These are phyloP conservation scores for Patella caerulea DNA, from an alignment of 2,888 invertebrate species.

Conservation along the genomic window DNA sequence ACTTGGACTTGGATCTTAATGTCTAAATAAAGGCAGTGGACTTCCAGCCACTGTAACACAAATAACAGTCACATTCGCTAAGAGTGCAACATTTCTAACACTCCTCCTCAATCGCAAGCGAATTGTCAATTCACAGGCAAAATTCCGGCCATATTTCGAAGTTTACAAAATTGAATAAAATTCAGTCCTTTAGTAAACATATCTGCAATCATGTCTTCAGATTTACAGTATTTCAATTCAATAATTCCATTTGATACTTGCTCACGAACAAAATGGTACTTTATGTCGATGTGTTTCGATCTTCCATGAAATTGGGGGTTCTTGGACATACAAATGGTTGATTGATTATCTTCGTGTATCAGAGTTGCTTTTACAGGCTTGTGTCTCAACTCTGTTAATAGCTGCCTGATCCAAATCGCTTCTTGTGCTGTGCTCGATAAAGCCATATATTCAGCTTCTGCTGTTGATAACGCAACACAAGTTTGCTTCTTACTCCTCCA, in stretches of 20 bases:
- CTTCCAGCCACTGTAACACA: no score
- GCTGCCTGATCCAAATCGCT: background rate
- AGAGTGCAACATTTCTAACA: no score
- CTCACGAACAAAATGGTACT: conserved; percentile 34
- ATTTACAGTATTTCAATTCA: background rate
- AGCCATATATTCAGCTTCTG: conserved; percentile 46
- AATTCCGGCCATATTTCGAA: background rate
- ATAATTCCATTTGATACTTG: background rate
- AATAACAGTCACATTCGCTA: no score
- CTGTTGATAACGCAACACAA: conserved; percentile 35
- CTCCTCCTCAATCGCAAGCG: no score
- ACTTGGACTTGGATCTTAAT: no score
- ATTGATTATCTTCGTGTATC: conserved; percentile 37
- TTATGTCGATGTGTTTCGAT: conserved; percentile 43
- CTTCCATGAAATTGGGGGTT: conserved; percentile 34
- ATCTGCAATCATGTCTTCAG: background rate
- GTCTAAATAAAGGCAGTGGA: no score
- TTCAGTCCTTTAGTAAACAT: background rate
- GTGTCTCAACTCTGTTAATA: background rate
- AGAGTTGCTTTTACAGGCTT: background rate
- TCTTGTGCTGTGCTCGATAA: conserved; percentile 36
- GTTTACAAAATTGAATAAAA: background rate
- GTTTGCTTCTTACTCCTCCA: conserved; percentile 31
- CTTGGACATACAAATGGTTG: conserved; percentile 28
- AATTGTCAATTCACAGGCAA: no score